These are phyloP conservation scores for Gobionotothen gibberifrons DNA, from an alignment of 2,797 vertebrate genomes.

Conservation along the genomic window DNA sequence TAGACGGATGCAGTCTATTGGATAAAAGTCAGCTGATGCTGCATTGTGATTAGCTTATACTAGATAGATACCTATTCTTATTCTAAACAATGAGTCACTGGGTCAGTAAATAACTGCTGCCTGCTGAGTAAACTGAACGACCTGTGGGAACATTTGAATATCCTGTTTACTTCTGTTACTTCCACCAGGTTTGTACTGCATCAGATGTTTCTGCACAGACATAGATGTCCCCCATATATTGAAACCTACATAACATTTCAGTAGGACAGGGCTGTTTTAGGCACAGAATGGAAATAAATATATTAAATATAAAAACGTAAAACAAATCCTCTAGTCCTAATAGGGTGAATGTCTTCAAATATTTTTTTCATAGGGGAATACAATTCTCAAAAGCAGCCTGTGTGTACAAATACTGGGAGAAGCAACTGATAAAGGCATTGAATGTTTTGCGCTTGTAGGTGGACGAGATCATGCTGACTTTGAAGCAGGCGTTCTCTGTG, in stretches of 20 bases:
- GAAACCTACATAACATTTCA: neutral
- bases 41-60: slow-evolving; percentile 12
- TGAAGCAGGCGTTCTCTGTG: slow-evolving; percentile 96
- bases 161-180: neutral
- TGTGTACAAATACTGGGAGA: neutral
- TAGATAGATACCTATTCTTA: neutral
- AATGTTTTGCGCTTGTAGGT: slow-evolving; percentile 82
- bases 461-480: slow-evolving; percentile 98
- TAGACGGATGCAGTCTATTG: neutral
- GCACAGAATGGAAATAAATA: neutral
- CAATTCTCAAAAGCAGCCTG: neutral
- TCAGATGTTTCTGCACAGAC: neutral
- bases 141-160: neutral
- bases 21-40: slow-evolving; percentile 3
- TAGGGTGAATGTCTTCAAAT: neutral
- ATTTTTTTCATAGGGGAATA: neutral
- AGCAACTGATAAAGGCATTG: neutral
- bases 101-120: neutral
- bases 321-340: neutral
- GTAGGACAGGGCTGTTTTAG: neutral
- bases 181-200: neutral
- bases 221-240: neutral
- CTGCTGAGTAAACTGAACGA: slow-evolving; percentile 1
- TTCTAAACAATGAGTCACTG: slow-evolving; percentile 6
- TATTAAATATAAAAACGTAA: neutral